A percentile compares a stretch with the other conserved stretches of the same genome.
Conservation (phyloP, 2,888 invertebrate species). For the Cheiracanthium punctorium region DNA sequence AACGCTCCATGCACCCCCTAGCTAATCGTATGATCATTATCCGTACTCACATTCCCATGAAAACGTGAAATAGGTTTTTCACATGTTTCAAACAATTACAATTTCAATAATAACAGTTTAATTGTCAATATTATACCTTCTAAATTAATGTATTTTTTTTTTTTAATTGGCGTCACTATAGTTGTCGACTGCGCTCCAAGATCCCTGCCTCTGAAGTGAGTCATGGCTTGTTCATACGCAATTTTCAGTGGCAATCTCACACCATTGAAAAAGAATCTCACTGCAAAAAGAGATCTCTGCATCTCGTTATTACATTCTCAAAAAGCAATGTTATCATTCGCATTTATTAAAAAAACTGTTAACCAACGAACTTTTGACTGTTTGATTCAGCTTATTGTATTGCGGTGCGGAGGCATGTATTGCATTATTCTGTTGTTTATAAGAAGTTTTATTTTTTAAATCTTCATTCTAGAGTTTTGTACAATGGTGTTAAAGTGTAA, state of each 20-base stretch:
- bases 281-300: background rate
- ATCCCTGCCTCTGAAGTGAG: background rate
- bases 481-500: too few relatives aligned
- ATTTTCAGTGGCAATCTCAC: background rate
- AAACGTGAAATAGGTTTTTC: too few relatives aligned
- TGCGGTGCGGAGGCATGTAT: background rate
- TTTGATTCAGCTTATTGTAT: background rate
- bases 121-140: too few relatives aligned
- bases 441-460: background rate
- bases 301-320: background rate
- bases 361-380: background rate
- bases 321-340: background rate
- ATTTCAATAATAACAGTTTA: too few relatives aligned
- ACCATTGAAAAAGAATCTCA: background rate
- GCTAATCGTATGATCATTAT: too few relatives aligned
- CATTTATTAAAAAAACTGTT: background rate
- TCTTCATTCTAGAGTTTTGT: background rate
- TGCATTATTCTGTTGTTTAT: background rate
- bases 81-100: too few relatives aligned
- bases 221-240: background rate
- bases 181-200: too few relatives aligned
- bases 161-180: too few relatives aligned
- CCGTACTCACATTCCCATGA: too few relatives aligned
- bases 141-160: too few relatives aligned
- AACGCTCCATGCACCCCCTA: too few relatives aligned